Base-by-base conservation (phyloP, 2,113 vertebrate species). In the Caracal caracal region DNA sequence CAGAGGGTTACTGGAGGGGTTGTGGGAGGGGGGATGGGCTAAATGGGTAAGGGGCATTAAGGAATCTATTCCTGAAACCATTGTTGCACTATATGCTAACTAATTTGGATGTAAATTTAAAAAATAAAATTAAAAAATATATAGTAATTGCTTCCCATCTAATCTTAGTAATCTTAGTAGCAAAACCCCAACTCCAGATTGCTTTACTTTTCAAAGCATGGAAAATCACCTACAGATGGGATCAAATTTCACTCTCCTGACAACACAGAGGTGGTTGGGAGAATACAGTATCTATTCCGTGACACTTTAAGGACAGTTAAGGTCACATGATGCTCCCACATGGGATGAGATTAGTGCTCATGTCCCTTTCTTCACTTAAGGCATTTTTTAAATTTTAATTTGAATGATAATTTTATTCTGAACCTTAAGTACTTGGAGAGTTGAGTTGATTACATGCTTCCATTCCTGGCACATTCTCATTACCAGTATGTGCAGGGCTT, bases 161-260 rank as follows among this genome's bases (percentile, higher is more conserved):
- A 91, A 85, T 70, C 37, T 59, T 80, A 96, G 78, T 93, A 91
- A 85, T 70, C 37, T 59, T 80, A 96, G 78, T 75, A 63, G 43
- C 33, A 88, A 90, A 92, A 24, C 7, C 5, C 3, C 9, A 49
- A 65, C 6, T 84, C n/a, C 17, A 37, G 28, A 53, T 51, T 56
- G 22, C 20, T 85, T 86, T 92, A 61, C 33, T 66, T 93, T 80
- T 80, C 68, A 95, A 91, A 93, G 70, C 37, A 56, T 28, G 15
- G 56, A 85, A 49, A 76, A 78, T 93, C 33, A 78, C 78, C 82
- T 83, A 65, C 26, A 81, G 12, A 30, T 17, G 1, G n/a, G 12
- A 61, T 90, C 35, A 53, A 80, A 47, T 70, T 66, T 80, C 47
- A 82, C 33, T 78, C 26, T 92, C 7, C 7, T 20, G 81, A 26